phyloP scores from a whole-genome alignment of 2,888 invertebrate species.

The Drosophila setosimentum region DNA sequence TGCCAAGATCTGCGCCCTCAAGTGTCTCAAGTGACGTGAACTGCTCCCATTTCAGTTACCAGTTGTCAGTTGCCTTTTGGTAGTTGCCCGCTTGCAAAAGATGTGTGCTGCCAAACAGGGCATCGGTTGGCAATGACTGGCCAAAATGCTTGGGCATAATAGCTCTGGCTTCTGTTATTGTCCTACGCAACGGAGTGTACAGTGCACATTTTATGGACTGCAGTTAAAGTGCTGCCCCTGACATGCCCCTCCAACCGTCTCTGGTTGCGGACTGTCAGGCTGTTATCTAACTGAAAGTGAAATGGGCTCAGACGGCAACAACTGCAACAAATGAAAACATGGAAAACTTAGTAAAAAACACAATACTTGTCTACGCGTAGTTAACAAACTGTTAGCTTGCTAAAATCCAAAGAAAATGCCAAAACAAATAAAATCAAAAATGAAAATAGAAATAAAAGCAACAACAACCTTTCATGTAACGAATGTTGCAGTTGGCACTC shows the following conservation, averaged over 20 bases:
- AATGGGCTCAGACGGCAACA: slow-evolving; percentile 56
- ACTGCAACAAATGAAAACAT: slow-evolving; percentile 43
- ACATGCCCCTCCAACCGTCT: slow-evolving; percentile 9
- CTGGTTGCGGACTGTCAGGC: slow-evolving; percentile 20
- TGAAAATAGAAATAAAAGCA: slow-evolving; percentile 14
- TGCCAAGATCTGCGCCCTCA: slow-evolving; percentile 21
- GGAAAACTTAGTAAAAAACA: slow-evolving; percentile 63
- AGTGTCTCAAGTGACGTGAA: slow-evolving; percentile 45
- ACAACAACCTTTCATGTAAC: slow-evolving; percentile 51
- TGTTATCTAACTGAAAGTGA: slow-evolving; percentile 75
- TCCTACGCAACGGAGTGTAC: slow-evolving; percentile 51
- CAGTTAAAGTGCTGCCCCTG: slow-evolving; percentile 23
- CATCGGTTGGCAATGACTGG: slow-evolving; percentile 50
- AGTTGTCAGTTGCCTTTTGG: background rate
- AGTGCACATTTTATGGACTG: slow-evolving; percentile 44
- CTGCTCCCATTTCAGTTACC: slow-evolving; percentile 48
- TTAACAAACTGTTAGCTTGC: slow-evolving; percentile 76
- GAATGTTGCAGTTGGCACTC: slow-evolving; percentile 34
- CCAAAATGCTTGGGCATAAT: slow-evolving; percentile 39
- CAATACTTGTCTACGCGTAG: slow-evolving; percentile 53
- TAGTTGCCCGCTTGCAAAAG: slow-evolving; percentile 23
- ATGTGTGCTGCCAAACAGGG: slow-evolving; percentile 24
- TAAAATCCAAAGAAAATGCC: slow-evolving; percentile 58
- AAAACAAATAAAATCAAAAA: slow-evolving; percentile 53
- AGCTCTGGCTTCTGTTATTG: slow-evolving; percentile 37